These are phyloP conservation scores for Drosophila paramelanica DNA, from an alignment of 2,888 invertebrate genomes.

Conservation along the genomic window DNA sequence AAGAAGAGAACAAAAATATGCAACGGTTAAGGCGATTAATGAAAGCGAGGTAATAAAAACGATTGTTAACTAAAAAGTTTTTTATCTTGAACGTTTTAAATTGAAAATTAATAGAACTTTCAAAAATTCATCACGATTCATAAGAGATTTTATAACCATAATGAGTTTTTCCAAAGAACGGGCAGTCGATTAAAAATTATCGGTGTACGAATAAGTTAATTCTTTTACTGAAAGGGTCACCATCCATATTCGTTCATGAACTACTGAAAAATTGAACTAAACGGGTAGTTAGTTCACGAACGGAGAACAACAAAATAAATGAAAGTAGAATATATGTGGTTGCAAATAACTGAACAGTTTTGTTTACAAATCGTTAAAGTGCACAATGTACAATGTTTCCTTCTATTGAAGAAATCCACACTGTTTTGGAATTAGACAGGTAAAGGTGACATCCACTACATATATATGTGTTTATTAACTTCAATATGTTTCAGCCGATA, in stretches of 20 bases:
- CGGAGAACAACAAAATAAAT: not conserved
- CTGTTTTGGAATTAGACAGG: slow-evolving; percentile 47
- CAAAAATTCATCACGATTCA: no score
- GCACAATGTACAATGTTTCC: slow-evolving; percentile 31
- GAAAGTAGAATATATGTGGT: not conserved
- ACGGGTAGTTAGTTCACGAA: not conserved
- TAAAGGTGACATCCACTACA: not conserved
- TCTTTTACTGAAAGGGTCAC: not conserved
- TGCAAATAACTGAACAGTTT: not conserved
- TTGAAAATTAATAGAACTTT: no score
- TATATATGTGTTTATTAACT: no score
- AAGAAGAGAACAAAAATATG: no score
- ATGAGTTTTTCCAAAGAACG: no score
- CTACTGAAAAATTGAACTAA: not conserved
- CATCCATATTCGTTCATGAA: not conserved
- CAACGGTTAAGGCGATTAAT: no score
- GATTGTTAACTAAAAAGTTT: no score
- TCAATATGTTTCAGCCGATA: slow-evolving; percentile 89
- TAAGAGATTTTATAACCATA: no score
- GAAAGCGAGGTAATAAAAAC: no score
- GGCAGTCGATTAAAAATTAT: no score
- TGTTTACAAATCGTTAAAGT: not conserved
- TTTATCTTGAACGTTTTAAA: no score
- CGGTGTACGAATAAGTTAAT: no score
- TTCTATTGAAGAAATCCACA: slow-evolving; percentile 30